These are phyloP conservation scores for Electrona antarctica DNA, from an alignment of 2,113 vertebrate species.

Conservation along the genomic window DNA sequence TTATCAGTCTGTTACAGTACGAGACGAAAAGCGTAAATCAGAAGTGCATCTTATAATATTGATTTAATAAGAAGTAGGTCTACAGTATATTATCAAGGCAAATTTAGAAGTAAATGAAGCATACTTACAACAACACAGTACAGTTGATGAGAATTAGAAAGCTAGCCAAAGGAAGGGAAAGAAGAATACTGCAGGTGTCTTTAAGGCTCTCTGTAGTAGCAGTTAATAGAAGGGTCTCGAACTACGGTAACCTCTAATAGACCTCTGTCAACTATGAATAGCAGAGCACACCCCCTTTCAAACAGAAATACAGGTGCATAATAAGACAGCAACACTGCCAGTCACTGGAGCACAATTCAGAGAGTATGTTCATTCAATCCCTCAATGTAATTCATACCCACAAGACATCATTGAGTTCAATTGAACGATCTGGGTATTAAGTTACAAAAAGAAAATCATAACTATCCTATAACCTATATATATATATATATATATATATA, in stretches of 20 bases:
- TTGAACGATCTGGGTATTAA: no score
- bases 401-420: no score
- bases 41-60: neutral
- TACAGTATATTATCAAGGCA: neutral
- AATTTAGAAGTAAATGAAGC: neutral
- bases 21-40: neutral
- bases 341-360: slow-evolving; percentile 10
- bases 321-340: slow-evolving; percentile 18
- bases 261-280: slow-evolving; percentile 74
- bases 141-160: slow-evolving; percentile 14
- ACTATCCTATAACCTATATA: no score
- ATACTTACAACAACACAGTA: slow-evolving; percentile 62
- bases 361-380: slow-evolving; percentile 1
- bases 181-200: slow-evolving; percentile 21
- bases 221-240: slow-evolving; percentile 56
- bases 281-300: slow-evolving; percentile 63
- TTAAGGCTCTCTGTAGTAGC: slow-evolving; percentile 31
- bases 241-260: slow-evolving; percentile 67
- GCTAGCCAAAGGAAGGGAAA: slow-evolving; percentile 16
- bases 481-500: no score
- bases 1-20: neutral
- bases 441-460: no score
- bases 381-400: neutral
- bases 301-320: slow-evolving; percentile 58
- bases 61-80: neutral